A percentile compares a stretch with the other conserved stretches of the same genome.
Evolutionary conservation across 2,797 vertebrate genomes (phyloP).

Genomic region (Telmatherina bonti): DNA sequence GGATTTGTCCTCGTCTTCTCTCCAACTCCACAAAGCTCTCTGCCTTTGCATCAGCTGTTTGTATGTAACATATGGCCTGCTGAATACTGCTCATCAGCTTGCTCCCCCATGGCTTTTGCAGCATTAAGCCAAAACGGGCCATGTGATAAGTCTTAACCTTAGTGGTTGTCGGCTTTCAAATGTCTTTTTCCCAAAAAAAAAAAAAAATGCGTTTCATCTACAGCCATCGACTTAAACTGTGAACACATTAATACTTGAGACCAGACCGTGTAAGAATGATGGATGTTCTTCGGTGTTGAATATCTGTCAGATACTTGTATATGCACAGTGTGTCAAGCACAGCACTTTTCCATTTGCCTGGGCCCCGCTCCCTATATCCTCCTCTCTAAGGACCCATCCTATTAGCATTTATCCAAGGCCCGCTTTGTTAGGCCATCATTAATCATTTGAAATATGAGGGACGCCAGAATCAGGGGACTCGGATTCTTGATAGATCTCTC

Average conservation of each 20-base stretch:
- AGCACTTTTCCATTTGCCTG: constrained; percentile 62
- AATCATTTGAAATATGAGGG: constrained; percentile 84
- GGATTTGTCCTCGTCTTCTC: constrained; percentile 11
- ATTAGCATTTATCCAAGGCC: constrained; percentile 83
- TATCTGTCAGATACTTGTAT: constrained; percentile 80
- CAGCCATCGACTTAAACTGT: constrained; percentile 67
- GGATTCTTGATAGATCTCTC: constrained; percentile 73
- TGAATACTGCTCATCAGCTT: constrained; percentile 37
- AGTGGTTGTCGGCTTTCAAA: constrained; percentile 49
- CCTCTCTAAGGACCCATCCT: constrained; percentile 78
- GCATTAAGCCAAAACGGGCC: constrained; percentile 51
- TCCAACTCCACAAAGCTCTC: constrained; percentile 16
- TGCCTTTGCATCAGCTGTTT: constrained; percentile 9
- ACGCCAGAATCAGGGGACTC: constrained; percentile 60
- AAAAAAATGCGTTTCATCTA: constrained; percentile 56
- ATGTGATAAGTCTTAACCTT: constrained; percentile 57
- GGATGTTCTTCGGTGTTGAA: constrained; percentile 73
- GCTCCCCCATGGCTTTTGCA: constrained; percentile 48
- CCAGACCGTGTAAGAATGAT: constrained; percentile 73
- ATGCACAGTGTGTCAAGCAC: constrained; percentile 68
- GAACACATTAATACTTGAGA: constrained; percentile 71
- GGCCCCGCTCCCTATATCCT: constrained; percentile 65
- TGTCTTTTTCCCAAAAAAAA: constrained; percentile 53
- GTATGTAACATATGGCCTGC: constrained; percentile 28
- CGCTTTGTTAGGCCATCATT: constrained; percentile 81